Conservation (phyloP, 2,113 vertebrate species). For the Anseranas semipalmata region DNA sequence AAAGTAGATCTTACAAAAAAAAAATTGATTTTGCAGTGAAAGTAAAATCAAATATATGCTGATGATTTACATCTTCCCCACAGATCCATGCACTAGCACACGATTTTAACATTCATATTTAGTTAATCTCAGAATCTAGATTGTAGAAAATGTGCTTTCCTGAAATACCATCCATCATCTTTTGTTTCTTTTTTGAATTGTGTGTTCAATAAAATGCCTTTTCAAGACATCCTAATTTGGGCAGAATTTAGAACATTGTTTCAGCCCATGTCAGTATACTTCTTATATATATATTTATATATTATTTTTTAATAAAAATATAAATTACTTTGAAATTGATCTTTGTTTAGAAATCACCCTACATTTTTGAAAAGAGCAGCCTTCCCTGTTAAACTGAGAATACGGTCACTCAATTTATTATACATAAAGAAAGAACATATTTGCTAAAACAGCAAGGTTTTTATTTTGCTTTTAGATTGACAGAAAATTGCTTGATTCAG, state of each 20-base stretch:
- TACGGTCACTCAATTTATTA: background rate
- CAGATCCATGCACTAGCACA: background rate
- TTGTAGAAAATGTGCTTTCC: background rate
- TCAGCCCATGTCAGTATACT: background rate
- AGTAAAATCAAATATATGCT: background rate
- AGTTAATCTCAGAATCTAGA: background rate
- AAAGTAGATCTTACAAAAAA: background rate
- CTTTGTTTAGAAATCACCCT: background rate
- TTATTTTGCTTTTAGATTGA: background rate
- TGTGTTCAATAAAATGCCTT: background rate
- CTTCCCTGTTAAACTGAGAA: background rate
- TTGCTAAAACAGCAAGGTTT: background rate
- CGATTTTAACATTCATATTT: background rate
- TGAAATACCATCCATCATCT: background rate
- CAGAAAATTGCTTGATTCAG: background rate
- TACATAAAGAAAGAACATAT: background rate
- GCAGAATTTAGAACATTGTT: background rate
- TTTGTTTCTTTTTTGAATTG: background rate
- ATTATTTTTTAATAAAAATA: background rate
- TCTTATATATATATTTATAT: background rate
- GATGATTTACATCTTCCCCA: background rate
- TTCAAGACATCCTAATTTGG: background rate
- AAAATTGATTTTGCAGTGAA: background rate
- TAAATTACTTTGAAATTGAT: background rate
- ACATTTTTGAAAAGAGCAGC: background rate